Evolutionary conservation across 2,797 vertebrate genomes (phyloP).

Genomic region (Pygocentrus nattereri): DNA sequence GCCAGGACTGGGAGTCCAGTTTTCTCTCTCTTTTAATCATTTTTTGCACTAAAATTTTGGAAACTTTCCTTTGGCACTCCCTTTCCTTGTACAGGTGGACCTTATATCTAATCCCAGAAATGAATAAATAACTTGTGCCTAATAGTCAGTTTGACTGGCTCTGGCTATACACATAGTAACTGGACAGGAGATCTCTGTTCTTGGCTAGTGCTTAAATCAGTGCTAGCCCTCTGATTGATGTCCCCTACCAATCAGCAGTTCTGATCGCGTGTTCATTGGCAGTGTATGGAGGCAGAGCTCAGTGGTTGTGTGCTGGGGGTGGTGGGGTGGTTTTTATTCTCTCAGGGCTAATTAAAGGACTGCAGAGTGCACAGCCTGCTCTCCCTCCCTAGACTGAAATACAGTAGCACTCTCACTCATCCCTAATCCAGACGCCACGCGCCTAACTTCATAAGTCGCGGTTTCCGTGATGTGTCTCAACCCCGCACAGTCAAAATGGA

Average conservation of each 20-base stretch:
- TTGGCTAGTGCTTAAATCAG: background rate
- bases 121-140: too few relatives aligned
- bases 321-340: slow-evolving; percentile 14
- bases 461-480: slow-evolving; percentile 62
- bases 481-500: slow-evolving; percentile 57
- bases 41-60: too few relatives aligned
- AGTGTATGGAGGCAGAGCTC: background rate
- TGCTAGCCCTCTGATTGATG: slow-evolving; percentile 1
- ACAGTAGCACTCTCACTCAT: slow-evolving; percentile 51
- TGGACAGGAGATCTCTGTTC: slow-evolving; percentile 1
- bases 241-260: background rate
- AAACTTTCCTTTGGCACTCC: too few relatives aligned
- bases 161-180: background rate
- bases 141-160: background rate
- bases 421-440: slow-evolving; percentile 57
- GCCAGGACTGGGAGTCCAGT: too few relatives aligned
- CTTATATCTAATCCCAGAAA: too few relatives aligned
- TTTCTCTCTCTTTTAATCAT: too few relatives aligned
- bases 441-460: slow-evolving; percentile 57
- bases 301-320: background rate
- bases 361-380: slow-evolving; percentile 46
- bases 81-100: too few relatives aligned
- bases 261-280: slow-evolving; percentile 5
- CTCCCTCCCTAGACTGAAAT: slow-evolving; percentile 43
- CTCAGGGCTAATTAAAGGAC: slow-evolving; percentile 57